Percentiles rank a stretch among this genome's conserved stretches.
Conservation (phyloP, 2,797 vertebrate genomes). For the Chaenodraco wilsoni region DNA sequence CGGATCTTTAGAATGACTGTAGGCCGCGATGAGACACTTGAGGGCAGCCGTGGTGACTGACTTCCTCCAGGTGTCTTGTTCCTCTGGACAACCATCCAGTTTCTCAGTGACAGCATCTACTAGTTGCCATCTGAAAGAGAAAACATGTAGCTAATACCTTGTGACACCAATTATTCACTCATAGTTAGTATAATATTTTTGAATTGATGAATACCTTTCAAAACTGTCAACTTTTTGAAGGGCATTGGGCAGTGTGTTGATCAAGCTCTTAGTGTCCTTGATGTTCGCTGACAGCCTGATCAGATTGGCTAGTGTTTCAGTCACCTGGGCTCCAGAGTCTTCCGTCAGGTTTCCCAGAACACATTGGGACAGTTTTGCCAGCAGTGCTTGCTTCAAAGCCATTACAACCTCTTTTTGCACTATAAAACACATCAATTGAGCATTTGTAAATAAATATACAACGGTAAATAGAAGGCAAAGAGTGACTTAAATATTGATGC, state of each 20-base stretch:
- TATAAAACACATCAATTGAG: slow-evolving; percentile 45
- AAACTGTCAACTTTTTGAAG: slow-evolving; percentile 78
- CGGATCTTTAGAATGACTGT: slow-evolving; percentile 76
- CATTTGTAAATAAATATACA: background rate
- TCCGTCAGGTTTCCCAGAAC: slow-evolving; percentile 63
- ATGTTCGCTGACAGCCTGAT: slow-evolving; percentile 75
- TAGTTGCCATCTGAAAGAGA: slow-evolving; percentile 86
- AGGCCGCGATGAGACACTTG: slow-evolving; percentile 82
- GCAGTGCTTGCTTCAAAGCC: slow-evolving; percentile 83
- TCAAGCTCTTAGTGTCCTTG: slow-evolving; percentile 75
- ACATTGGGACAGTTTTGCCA: slow-evolving; percentile 76
- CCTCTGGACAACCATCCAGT: slow-evolving; percentile 74
- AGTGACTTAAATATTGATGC: background rate
- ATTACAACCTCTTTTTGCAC: slow-evolving; percentile 76
- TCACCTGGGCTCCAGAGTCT: slow-evolving; percentile 33
- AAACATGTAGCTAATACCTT: slow-evolving; percentile 8
- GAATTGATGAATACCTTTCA: slow-evolving; percentile 80
- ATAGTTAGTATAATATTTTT: too few species aligned
- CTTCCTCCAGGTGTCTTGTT: slow-evolving; percentile 84
- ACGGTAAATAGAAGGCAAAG: background rate
- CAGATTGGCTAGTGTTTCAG: slow-evolving; percentile 82
- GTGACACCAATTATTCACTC: background rate
- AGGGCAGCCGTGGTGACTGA: slow-evolving; percentile 82
- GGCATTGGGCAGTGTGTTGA: slow-evolving; percentile 77
- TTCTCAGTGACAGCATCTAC: slow-evolving; percentile 85